Base-by-base conservation (phyloP, 2,888 invertebrate species). In the Amiota communis region DNA sequence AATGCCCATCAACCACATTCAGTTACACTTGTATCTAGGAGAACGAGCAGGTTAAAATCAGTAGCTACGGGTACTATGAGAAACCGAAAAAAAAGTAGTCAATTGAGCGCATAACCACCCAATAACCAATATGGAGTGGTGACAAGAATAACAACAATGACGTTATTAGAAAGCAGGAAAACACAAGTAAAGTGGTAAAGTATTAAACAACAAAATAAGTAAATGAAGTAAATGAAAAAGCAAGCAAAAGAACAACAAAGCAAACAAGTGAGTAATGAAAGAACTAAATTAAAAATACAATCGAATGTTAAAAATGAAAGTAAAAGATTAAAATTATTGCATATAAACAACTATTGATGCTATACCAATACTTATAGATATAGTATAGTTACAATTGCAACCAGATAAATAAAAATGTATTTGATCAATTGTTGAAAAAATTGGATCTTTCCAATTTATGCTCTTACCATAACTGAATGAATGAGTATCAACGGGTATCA, bases 171-270 rank as follows among this genome's bases (percentile, higher is more conserved):
- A 36, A 59, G 20, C 20, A 59, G n/a, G 1, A 59, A 15, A 59
- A 9, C 17, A 1, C 3, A 59, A 59, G 59, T 10, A 9, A 20
- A 59, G 23, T 59, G 59, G 59, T 20, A 20, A 59, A 36, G 23
- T 3, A 3, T 15, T 17, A 57, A 57, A 57, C 57, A 57, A 57
- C 8, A 20, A 59, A 59, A 20, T 20, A 20, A 20, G 17, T 17
- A 20, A 59, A 59, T 23, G 17, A 57, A 59, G 20, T 59, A 59
- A 20, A 59, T 20, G 20, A 17, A 20, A 15, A 53, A 53, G 10
- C 59, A 20, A 59, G 8, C 17, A 13, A 68, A 53, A 17, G 36
- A 23, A 17, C 23, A 68, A 36, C 51, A 51, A 68, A 68, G 23
- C 67, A 23, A 13, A 51, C 67, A 47, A 20, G 8, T 47, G 20